These are phyloP conservation scores for Aphelenchoides bicaudatus DNA, from an alignment of 2,888 invertebrate genomes.

Conservation along the genomic window DNA sequence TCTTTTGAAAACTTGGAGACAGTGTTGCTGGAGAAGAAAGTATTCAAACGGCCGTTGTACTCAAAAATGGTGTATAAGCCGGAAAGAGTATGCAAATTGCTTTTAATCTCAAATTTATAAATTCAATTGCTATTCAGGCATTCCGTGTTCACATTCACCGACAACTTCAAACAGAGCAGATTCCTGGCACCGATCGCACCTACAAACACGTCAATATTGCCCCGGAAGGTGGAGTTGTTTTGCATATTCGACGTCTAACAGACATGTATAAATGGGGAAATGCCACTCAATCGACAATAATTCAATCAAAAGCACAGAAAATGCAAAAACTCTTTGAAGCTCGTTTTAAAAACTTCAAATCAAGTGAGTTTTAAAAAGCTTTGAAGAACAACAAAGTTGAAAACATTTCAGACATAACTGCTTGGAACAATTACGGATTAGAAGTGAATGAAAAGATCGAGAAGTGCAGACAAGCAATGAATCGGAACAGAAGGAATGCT, in stretches of 20 bases:
- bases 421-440: constrained; percentile 18
- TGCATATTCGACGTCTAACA: constrained; percentile 25
- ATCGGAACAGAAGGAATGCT: constrained; percentile 14
- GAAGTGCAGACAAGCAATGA: constrained; percentile 16
- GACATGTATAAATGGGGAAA: constrained; percentile 27
- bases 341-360: constrained; percentile 14
- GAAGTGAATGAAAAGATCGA: constrained; percentile 17
- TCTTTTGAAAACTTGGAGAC: constrained; percentile 26
- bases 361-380: neutral
- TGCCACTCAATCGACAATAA: constrained; percentile 17
- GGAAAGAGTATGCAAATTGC: constrained; percentile 16
- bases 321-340: constrained; percentile 15
- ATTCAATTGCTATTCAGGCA: constrained; percentile 15
- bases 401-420: constrained; percentile 13
- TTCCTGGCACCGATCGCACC: constrained; percentile 4
- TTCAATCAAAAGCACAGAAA: constrained; percentile 14
- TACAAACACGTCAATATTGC: constrained; percentile 26
- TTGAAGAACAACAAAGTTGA: neutral
- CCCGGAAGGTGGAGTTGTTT: constrained; percentile 21
- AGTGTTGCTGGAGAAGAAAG: constrained; percentile 21
- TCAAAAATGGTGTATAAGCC: constrained; percentile 27
- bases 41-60: constrained; percentile 28
- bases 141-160: constrained; percentile 24
- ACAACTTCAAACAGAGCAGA: constrained; percentile 23
- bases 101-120: neutral